Evolutionary conservation across 2,113 vertebrate genomes (phyloP).

Genomic region (Pangasianodon gigas): DNA sequence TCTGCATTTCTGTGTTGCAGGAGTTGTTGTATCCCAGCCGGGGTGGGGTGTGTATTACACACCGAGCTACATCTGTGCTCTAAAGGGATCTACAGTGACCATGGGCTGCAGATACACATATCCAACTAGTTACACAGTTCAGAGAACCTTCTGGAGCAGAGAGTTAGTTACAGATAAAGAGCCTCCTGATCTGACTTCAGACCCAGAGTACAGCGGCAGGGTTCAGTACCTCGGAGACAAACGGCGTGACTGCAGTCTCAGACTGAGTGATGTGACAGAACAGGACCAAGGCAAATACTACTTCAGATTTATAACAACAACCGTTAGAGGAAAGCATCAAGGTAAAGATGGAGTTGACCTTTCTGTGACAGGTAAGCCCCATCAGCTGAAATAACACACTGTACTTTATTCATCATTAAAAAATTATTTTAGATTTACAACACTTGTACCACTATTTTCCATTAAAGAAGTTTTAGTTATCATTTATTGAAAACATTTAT

Average conservation of each 20-base stretch:
- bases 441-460: too few species aligned
- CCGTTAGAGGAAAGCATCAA: too few species aligned
- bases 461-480: too few species aligned
- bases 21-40: not conserved
- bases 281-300: constrained; percentile 27
- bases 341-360: too few species aligned
- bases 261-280: constrained; percentile 17
- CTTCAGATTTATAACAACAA: constrained; percentile 10
- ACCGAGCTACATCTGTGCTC: constrained; percentile 5
- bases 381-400: too few species aligned
- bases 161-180: not conserved
- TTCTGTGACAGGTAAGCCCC: too few species aligned
- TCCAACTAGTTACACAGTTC: not conserved
- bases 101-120: constrained; percentile 9
- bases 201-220: constrained; percentile 13
- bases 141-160: constrained; percentile 19
- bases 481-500: too few species aligned
- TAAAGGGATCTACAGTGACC: constrained; percentile 29
- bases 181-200: not conserved
- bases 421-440: too few species aligned
- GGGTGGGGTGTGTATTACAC: not conserved
- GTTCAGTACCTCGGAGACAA: not conserved
- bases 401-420: too few species aligned
- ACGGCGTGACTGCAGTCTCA: not conserved
- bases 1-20: constrained; percentile 10